Base-by-base conservation (phyloP, 2,113 vertebrate species). In the Oryzias curvinotus region DNA sequence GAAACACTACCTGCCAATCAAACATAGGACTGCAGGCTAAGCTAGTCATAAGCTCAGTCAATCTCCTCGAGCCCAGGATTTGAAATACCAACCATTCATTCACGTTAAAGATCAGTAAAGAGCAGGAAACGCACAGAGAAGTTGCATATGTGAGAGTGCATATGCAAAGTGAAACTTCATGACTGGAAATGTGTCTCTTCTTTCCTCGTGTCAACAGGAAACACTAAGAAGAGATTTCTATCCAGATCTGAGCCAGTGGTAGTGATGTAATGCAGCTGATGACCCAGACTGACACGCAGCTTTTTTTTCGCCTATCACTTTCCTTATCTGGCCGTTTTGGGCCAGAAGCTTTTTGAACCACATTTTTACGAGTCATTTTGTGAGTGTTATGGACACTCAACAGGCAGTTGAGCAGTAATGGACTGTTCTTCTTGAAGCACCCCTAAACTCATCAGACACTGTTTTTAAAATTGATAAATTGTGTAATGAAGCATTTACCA, bases 1-100 rank as follows among this genome's bases (percentile, higher is more conserved):
- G 36, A 75, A 81, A 71, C 65, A 65, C 54, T 44, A 65, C 50
- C 69, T 76, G 79, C 62, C 88, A 85, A 84, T 87, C 87, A 85
- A 56, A 66, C 21, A 5, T n/a, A 54, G 60, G 53, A 68, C 54
- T 21, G 21, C 25, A 59, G 62, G 66, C 77, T 84, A 63, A 85
- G 71, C 75, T 64, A 61, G 57, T 71, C 77, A 74, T 71, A 68
- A 79, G 28, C 62, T 75, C 71, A 69, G 68, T 63, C 75, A 71
- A 73, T 76, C 73, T 75, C 69, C 74, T 1, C 49, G 54, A 82
- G 73, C 52, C 46, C 46, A 17, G 57, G 53, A 68, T 46, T 48
- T n/a, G 25, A 51, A 80, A 82, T 64, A 70, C 60, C 69, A 80
- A 61, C 72, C 65, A 76, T 52, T 65, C 65, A 75, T 68, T 57